phyloP scores from a whole-genome alignment of 37 sponge, comb jelly and placozoan genomes.

The Agelas oroides region DNA sequence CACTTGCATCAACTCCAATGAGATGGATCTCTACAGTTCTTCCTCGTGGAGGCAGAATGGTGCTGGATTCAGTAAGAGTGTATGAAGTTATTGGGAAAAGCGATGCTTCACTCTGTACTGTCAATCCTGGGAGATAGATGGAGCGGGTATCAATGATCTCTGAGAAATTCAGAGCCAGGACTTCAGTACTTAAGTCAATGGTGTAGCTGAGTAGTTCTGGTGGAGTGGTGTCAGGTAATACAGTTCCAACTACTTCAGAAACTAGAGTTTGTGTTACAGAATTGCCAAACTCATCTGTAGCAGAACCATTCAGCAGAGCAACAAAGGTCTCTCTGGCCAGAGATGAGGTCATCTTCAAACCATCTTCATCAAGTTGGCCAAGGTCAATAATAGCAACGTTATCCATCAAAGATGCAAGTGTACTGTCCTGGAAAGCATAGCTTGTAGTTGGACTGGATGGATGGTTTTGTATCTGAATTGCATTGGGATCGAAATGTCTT shows the following conservation, averaged over 20 bases:
- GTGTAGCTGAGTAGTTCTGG: slow-evolving; percentile 73
- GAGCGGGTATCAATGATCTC: slow-evolving; percentile 78
- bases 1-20: slow-evolving; percentile 84
- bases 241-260: slow-evolving; percentile 24
- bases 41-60: slow-evolving; percentile 58
- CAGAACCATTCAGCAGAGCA: slow-evolving; percentile 49
- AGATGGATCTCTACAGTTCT: slow-evolving; percentile 77
- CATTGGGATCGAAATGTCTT: slow-evolving; percentile 21
- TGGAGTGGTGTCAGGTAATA: slow-evolving; percentile 59
- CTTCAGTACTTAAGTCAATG: slow-evolving; percentile 77
- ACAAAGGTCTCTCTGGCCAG: slow-evolving; percentile 67
- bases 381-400: slow-evolving; percentile 62
- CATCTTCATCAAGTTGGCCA: slow-evolving; percentile 68
- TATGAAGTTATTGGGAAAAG: slow-evolving; percentile 35
- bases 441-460: slow-evolving; percentile 26
- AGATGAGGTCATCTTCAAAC: slow-evolving; percentile 35
- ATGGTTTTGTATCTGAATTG: slow-evolving; percentile 54
- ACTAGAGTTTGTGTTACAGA: slow-evolving; percentile 24
- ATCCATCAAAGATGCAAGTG: background rate
- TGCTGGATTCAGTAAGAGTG: slow-evolving; percentile 60
- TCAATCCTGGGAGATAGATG: slow-evolving; percentile 48
- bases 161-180: slow-evolving; percentile 71
- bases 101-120: slow-evolving; percentile 56
- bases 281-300: slow-evolving; percentile 63
- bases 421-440: slow-evolving; percentile 59